Base-by-base conservation (phyloP, 92 coral and sea anemone genomes). In the Chrysogorgia sp. region DNA sequence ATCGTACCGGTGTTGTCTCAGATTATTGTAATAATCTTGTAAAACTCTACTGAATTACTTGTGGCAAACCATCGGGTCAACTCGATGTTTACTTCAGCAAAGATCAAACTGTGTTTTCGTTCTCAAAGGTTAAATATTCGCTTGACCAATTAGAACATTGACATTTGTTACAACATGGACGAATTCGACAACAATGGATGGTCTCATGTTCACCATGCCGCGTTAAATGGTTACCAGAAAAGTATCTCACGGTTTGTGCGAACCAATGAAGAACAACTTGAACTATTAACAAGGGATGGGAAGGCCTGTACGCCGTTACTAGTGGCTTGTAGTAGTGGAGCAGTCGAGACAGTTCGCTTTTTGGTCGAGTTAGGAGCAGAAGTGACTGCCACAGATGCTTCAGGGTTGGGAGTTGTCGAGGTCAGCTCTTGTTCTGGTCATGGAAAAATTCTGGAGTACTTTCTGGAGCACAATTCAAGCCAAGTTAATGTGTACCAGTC, bases 201-300 rank as follows among this genome's bases (percentile, higher is more conserved):
- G 99, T 96, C 99, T 19, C 99, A 96, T 76, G 78, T 96, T 47
- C 99, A 96, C 76, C 99, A 96, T 55, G 99, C 99, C 5, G 97
- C 99, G 1, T 89, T 40, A n/a, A 91, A 81, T 63, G 99, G 99
- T 33, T 96, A 96, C 43, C 90, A 91, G 74, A 96, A 96, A 68
- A 96, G 99, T 52, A 93, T 96, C 7, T 81, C 89, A 28, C 90
- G 99, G 24, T 92, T 96, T 71, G 86, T 96, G 0, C 87, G 90
- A 65, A 75, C 88, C 30, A 88, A 88, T 56, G 97, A 88, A 13
- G 99, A 91, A 53, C 99, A 96, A 68, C 72, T 96, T 21, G 97
- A 96, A 20, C 87, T 96, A 1, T 88, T 91, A 55, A 96, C 99
- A 0, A 86, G 86, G 81, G 97, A 96, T 63, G 97, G 96, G 21